Evolutionary conservation across 2,113 vertebrate species (phyloP).

Genomic region (Podiceps cristatus): DNA sequence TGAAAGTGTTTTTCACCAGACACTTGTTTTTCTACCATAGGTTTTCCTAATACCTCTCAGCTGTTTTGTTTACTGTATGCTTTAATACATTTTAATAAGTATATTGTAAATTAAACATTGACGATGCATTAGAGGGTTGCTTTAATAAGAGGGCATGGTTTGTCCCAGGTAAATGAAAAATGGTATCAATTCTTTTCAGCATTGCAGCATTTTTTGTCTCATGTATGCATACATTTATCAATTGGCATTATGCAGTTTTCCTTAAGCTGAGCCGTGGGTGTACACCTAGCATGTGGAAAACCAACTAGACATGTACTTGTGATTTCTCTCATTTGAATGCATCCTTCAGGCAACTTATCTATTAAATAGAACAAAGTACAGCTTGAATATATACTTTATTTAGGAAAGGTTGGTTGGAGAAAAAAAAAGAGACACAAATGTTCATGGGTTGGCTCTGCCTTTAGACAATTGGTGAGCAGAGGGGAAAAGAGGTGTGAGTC

Average conservation of each 20-base stretch:
- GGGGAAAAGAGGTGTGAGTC: not conserved
- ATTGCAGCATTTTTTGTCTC: not conserved
- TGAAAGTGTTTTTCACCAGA: not conserved
- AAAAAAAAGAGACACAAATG: not conserved
- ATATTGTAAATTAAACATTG: not conserved
- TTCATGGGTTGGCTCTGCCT: not conserved
- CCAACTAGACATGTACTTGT: not conserved
- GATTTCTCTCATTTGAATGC: not conserved
- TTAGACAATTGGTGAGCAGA: not conserved
- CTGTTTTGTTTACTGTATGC: not conserved
- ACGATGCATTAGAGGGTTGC: not conserved
- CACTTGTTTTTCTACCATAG: not conserved
- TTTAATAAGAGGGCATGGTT: not conserved
- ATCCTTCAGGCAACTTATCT: not conserved
- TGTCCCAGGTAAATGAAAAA: not conserved
- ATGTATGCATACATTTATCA: not conserved
- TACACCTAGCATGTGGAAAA: not conserved
- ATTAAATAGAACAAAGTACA: not conserved
- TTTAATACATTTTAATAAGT: not conserved
- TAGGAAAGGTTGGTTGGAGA: not conserved
- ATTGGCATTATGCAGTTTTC: not conserved
- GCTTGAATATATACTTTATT: not conserved
- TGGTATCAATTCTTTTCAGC: not conserved
- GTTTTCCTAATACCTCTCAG: not conserved
- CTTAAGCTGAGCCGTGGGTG: not conserved